Conservation (phyloP, 92 coral and sea anemone genomes). For the Umimayanthus kanabou region DNA sequence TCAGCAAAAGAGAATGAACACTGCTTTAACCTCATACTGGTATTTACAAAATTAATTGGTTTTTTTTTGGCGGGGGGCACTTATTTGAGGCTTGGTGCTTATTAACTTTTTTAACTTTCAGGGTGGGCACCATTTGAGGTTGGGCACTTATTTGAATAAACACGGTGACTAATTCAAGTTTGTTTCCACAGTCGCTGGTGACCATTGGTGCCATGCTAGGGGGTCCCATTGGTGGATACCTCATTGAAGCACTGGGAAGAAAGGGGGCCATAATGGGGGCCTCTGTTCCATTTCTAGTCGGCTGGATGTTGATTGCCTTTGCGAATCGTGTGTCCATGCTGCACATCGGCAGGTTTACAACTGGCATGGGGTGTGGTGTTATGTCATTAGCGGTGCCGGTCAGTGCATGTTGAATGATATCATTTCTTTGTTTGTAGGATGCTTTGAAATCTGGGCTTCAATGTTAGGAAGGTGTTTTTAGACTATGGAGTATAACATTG, state of each 20-base stretch:
- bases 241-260: conserved; percentile 77
- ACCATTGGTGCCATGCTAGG: conserved; percentile 86
- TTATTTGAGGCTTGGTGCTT: too few relatives aligned
- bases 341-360: conserved; percentile 74
- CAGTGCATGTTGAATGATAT: conserved; percentile 38
- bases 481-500: neutral
- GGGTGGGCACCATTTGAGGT: too few relatives aligned
- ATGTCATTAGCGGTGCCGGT: conserved; percentile 88
- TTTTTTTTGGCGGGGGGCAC: too few relatives aligned
- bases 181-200: conserved; percentile 65
- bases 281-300: conserved; percentile 78
- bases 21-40: too few relatives aligned
- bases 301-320: conserved; percentile 79
- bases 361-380: conserved; percentile 81
- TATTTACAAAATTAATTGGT: too few relatives aligned
- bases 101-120: too few relatives aligned
- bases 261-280: conserved; percentile 73
- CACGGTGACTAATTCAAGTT: neutral
- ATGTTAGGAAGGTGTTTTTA: neutral
- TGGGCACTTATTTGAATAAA: too few relatives aligned
- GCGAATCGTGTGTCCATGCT: conserved; percentile 63
- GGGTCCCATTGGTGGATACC: conserved; percentile 67
- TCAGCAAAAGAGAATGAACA: too few relatives aligned
- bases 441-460: neutral
- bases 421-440: neutral